Percentiles rank a stretch among this genome's conserved stretches.
Evolutionary conservation across 2,888 invertebrate genomes (phyloP).

Genomic region (Gastracanthus pulcherrimus): DNA sequence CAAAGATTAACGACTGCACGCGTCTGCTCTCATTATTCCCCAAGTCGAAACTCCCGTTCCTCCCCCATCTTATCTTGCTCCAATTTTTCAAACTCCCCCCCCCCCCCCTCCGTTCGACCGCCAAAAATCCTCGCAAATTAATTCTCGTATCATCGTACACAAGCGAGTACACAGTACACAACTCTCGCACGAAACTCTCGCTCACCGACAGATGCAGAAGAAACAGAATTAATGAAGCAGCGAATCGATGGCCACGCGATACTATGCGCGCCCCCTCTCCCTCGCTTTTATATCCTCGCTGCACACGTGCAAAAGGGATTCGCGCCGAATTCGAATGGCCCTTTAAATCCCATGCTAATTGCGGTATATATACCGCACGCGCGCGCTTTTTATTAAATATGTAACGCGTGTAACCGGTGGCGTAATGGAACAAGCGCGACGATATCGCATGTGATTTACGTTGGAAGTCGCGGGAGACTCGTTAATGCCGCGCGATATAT

Average conservation of each 20-base stretch:
- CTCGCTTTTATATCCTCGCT: too few relatives aligned
- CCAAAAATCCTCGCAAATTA: not conserved
- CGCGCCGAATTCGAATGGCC: not conserved
- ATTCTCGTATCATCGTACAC: not conserved
- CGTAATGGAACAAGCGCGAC: slow-evolving; percentile 9
- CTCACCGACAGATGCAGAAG: too few relatives aligned
- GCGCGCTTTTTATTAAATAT: not conserved
- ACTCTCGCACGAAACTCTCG: too few relatives aligned
- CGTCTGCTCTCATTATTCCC: too few relatives aligned
- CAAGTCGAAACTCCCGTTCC: too few relatives aligned
- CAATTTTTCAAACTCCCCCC: not conserved
- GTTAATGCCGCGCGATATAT: slow-evolving; percentile 14
- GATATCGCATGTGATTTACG: slow-evolving; percentile 14
- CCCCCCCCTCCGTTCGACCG: not conserved
- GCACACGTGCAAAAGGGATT: too few relatives aligned
- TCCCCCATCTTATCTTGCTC: not conserved
- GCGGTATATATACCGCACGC: too few relatives aligned
- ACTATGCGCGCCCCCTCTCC: not conserved
- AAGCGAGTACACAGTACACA: too few relatives aligned
- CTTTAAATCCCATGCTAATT: slow-evolving; percentile 1
- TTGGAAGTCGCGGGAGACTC: not conserved
- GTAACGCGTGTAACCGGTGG: not conserved
- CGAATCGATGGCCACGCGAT: not conserved
- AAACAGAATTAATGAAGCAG: not conserved
- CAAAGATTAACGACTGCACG: too few relatives aligned